A percentile compares a stretch with the other conserved stretches of the same genome.
phyloP scores from a whole-genome alignment of 2,888 invertebrate species.

The Melanostoma scalare region DNA sequence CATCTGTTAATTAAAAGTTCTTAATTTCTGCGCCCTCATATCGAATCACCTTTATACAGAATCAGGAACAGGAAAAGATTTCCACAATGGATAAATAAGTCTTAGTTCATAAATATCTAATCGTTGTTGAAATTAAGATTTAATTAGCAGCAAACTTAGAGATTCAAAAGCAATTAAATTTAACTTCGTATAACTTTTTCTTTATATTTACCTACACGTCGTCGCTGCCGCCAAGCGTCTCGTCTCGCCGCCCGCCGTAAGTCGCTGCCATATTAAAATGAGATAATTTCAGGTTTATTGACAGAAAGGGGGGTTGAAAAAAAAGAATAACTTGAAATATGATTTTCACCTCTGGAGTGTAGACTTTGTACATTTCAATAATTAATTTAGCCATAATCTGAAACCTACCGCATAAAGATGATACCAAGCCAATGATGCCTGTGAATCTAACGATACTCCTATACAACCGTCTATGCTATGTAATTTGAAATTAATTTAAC shows the following conservation, averaged over 20 bases:
- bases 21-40: no score
- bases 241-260: neutral
- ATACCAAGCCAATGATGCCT: neutral
- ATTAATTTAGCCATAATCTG: conserved; percentile 63
- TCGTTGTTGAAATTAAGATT: conserved; percentile 48
- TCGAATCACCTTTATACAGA: no score
- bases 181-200: conserved; percentile 53
- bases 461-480: conserved; percentile 23
- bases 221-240: neutral
- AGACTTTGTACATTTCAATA: conserved; percentile 69
- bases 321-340: conserved; percentile 33
- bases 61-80: no score
- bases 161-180: conserved; percentile 44
- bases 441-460: neutral
- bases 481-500: conserved; percentile 69
- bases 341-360: conserved; percentile 64
- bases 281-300: conserved; percentile 3
- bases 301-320: neutral
- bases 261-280: neutral
- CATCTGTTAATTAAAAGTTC: no score
- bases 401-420: conserved; percentile 1
- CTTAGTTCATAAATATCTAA: conserved; percentile 23
- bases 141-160: conserved; percentile 44
- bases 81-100: no score
- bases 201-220: conserved; percentile 34